Conservation (phyloP, 1,140 invertebrate genomes). For the Lepidostoma basale region DNA sequence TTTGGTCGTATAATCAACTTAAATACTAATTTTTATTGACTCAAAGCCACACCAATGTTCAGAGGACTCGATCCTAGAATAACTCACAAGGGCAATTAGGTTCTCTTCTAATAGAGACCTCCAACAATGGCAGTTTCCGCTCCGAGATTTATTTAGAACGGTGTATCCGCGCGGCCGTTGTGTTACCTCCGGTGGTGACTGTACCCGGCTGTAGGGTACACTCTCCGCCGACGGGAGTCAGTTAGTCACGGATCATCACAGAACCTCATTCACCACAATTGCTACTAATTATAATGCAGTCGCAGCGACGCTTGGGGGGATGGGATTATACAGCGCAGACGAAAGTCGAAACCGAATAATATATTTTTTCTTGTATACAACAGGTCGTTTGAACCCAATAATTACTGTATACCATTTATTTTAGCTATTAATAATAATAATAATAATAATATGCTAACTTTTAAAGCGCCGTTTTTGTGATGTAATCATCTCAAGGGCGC, state of each 20-base stretch:
- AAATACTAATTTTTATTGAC: no score
- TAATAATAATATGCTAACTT: no score
- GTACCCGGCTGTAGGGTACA: no score
- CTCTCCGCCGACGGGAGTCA: slow-evolving; percentile 15
- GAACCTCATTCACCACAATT: slow-evolving; percentile 41
- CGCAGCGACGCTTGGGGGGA: slow-evolving; percentile 24
- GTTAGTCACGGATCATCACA: slow-evolving; percentile 41
- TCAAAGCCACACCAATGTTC: no score
- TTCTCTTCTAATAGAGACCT: neutral
- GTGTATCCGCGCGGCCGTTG: neutral
- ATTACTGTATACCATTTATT: no score
- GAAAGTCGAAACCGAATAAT: neutral
- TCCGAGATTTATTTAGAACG: slow-evolving; percentile 7
- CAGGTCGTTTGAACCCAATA: no score
- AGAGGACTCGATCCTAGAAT: no score
- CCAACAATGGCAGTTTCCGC: slow-evolving; percentile 4
- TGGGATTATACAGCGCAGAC: neutral
- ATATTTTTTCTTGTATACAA: neutral
- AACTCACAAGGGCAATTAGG: no score
- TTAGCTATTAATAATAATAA: no score
- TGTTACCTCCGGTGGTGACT: neutral
- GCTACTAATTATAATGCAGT: slow-evolving; percentile 40
- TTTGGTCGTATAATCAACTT: no score
- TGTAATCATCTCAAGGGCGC: no score
- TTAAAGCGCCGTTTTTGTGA: no score